Conservation (phyloP, 2,888 invertebrate genomes). For the Lampropteryx suffumata region DNA sequence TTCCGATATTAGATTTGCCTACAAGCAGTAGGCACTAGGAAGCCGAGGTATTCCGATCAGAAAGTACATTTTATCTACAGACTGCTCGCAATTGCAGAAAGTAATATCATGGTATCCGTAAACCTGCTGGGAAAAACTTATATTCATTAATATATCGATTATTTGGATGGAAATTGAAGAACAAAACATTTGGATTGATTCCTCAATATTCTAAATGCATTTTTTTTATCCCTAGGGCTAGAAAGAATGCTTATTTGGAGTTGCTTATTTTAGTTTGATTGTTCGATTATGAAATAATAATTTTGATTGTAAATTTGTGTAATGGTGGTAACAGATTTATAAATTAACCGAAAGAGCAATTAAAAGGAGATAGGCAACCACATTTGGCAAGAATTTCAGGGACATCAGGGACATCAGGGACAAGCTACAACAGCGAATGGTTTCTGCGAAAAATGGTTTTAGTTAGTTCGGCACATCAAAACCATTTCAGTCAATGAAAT, state of each 20-base stretch:
- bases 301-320: too few relatives aligned
- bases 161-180: constrained; percentile 9
- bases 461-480: constrained; percentile 40
- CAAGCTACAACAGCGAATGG: constrained; percentile 8
- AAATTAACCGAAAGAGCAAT: too few relatives aligned
- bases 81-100: constrained; percentile 31
- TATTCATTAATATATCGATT: constrained; percentile 28
- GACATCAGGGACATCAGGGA: too few relatives aligned
- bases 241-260: too few relatives aligned
- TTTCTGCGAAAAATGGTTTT: constrained; percentile 33
- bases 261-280: too few relatives aligned
- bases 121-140: constrained; percentile 4
- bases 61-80: constrained; percentile 45
- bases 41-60: constrained; percentile 45
- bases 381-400: too few relatives aligned
- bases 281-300: too few relatives aligned
- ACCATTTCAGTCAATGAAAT: constrained; percentile 74
- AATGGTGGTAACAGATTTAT: too few relatives aligned
- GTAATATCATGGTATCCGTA: constrained; percentile 10
- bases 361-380: too few relatives aligned
- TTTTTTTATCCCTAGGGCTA: too few relatives aligned
- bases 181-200: constrained; percentile 23
- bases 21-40: constrained; percentile 45
- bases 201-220: too few relatives aligned
- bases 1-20: constrained; percentile 76